Evolutionary conservation across 2,113 vertebrate genomes (phyloP).

Genomic region (Tragulus kanchil): DNA sequence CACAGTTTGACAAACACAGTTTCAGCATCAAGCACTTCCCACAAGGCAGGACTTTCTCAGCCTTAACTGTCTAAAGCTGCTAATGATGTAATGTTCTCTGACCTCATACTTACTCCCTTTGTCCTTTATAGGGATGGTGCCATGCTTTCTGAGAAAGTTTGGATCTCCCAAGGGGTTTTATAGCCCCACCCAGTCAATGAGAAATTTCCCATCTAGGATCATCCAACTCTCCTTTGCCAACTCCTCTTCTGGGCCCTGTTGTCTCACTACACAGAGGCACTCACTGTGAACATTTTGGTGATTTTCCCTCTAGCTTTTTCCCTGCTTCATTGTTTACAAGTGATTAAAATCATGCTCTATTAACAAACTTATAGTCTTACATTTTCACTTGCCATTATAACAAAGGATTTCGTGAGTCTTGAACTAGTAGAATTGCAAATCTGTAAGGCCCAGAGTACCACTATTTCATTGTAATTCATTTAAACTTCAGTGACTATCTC

Average conservation of each 20-base stretch:
- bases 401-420: neutral
- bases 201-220: neutral
- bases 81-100: neutral
- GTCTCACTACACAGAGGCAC: neutral
- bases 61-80: neutral
- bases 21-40: neutral
- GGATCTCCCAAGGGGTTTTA: neutral
- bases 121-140: neutral
- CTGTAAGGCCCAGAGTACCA: neutral
- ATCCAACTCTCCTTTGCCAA: neutral
- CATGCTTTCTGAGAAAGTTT: neutral
- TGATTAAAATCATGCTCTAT: neutral
- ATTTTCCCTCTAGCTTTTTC: neutral
- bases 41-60: neutral
- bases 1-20: slow-evolving; percentile 1
- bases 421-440: slow-evolving; percentile 33
- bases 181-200: neutral
- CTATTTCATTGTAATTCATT: neutral
- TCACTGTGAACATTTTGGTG: neutral
- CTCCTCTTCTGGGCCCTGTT: neutral
- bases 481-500: slow-evolving; percentile 13
- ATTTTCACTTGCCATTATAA: slow-evolving; percentile 27
- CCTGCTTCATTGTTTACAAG: neutral
- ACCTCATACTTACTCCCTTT: neutral
- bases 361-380: neutral